These are phyloP conservation scores for Mycalesis mineus DNA, from an alignment of 2,888 invertebrate species.

Conservation along the genomic window DNA sequence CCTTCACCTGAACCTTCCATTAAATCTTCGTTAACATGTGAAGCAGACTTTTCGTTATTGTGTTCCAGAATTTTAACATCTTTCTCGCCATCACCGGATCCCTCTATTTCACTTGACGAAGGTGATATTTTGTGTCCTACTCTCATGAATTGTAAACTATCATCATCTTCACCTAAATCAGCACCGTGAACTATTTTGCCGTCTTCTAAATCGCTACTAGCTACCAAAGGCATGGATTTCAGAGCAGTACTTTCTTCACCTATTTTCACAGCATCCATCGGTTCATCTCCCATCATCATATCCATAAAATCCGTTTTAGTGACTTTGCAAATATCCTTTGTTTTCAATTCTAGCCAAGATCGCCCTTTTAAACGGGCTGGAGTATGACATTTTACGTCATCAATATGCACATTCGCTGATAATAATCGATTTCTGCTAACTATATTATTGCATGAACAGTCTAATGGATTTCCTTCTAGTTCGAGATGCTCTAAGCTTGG, in stretches of 20 bases:
- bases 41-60: background rate
- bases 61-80: background rate
- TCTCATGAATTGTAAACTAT: slow-evolving; percentile 60
- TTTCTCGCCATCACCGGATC: slow-evolving; percentile 60
- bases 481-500: slow-evolving; percentile 80
- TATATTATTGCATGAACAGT: slow-evolving; percentile 84
- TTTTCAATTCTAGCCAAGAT: slow-evolving; percentile 79
- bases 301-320: slow-evolving; percentile 67
- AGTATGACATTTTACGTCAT: slow-evolving; percentile 75
- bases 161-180: slow-evolving; percentile 56
- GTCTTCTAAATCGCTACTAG: slow-evolving; percentile 59
- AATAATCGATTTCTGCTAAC: slow-evolving; percentile 80
- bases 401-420: slow-evolving; percentile 73
- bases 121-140: slow-evolving; percentile 46
- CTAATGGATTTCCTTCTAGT: slow-evolving; percentile 82
- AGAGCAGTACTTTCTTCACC: slow-evolving; percentile 59
- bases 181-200: slow-evolving; percentile 58
- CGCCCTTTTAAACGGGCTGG: slow-evolving; percentile 72
- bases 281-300: slow-evolving; percentile 82
- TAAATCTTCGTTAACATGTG: background rate
- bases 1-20: slow-evolving; percentile 6
- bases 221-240: slow-evolving; percentile 59
- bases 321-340: slow-evolving; percentile 73
- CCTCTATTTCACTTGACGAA: slow-evolving; percentile 51
- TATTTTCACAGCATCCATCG: slow-evolving; percentile 60